Conservation (phyloP, 2,888 invertebrate species). For the Zootermopsis nevadensis region DNA sequence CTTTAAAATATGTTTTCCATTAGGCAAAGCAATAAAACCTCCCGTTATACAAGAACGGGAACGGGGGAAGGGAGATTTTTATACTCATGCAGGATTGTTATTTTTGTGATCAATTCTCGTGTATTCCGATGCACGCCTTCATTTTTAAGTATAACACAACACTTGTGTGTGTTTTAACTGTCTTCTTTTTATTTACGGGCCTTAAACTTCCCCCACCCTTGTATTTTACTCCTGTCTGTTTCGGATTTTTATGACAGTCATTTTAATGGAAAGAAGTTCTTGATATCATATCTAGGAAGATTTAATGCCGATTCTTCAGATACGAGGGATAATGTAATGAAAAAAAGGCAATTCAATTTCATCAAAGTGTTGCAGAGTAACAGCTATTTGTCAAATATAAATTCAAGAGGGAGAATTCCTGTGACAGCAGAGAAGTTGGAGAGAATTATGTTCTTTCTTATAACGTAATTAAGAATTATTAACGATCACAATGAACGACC, state of each 20-base stretch:
- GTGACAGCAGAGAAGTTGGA: not conserved
- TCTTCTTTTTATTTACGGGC: conserved; percentile 44
- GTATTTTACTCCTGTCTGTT: conserved; percentile 35
- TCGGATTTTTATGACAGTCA: conserved; percentile 46
- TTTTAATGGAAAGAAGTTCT: conserved; percentile 46
- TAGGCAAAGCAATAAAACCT: conserved; percentile 50
- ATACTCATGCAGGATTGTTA: conserved; percentile 49
- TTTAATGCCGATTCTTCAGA: conserved; percentile 48
- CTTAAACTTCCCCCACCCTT: conserved; percentile 26
- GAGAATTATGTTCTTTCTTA: not conserved
- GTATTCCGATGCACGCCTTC: not conserved
- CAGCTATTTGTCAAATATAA: conserved; percentile 43
- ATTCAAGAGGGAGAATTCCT: not conserved
- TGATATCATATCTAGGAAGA: conserved; percentile 45
- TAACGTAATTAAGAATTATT: not conserved
- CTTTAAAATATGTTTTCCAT: conserved; percentile 53
- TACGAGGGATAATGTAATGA: conserved; percentile 36
- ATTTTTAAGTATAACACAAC: not conserved
- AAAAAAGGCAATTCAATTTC: conserved; percentile 49
- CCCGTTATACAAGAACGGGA: conserved; percentile 27
- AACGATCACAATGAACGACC: not conserved
- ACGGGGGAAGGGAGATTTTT: conserved; percentile 41
- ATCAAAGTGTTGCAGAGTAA: conserved; percentile 40
- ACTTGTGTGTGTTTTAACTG: conserved; percentile 24
- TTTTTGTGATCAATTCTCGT: conserved; percentile 50